A percentile compares a stretch with the other conserved stretches of the same genome.
These are phyloP conservation scores for Catamblyrhynchus diadema DNA, from an alignment of 2,797 vertebrate species.

Conservation along the genomic window DNA sequence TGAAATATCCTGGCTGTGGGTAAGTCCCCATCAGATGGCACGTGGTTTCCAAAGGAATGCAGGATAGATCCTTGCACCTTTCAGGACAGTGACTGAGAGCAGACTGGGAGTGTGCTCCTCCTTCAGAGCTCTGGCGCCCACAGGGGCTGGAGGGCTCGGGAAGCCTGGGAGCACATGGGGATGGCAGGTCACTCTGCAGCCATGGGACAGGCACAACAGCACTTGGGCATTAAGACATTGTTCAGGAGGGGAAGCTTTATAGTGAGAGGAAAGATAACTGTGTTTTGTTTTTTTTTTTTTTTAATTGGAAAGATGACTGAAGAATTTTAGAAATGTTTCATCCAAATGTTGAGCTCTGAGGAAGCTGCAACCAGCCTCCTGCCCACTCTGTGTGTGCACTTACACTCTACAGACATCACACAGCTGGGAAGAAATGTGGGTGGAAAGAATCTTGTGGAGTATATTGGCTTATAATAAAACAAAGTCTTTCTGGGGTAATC, in stretches of 20 bases:
- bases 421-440: background rate
- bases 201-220: accelerated
- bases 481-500: background rate
- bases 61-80: background rate
- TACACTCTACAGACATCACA: background rate
- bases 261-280: background rate
- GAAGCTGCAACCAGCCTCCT: background rate
- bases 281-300: background rate
- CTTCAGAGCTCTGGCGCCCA: background rate
- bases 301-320: background rate
- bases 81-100: accelerated
- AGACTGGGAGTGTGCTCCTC: background rate
- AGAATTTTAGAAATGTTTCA: background rate
- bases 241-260: background rate
- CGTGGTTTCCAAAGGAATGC: background rate
- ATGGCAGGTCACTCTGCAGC: background rate
- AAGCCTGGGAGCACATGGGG: background rate
- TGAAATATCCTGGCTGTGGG: background rate
- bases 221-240: background rate
- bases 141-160: accelerated
- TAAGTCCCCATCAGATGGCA: background rate
- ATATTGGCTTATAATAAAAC: background rate
- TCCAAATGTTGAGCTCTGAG: background rate
- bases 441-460: background rate
- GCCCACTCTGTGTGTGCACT: background rate